Evolutionary conservation across 2,888 invertebrate species (phyloP).

Genomic region (Rhorus exstirpatorius): DNA sequence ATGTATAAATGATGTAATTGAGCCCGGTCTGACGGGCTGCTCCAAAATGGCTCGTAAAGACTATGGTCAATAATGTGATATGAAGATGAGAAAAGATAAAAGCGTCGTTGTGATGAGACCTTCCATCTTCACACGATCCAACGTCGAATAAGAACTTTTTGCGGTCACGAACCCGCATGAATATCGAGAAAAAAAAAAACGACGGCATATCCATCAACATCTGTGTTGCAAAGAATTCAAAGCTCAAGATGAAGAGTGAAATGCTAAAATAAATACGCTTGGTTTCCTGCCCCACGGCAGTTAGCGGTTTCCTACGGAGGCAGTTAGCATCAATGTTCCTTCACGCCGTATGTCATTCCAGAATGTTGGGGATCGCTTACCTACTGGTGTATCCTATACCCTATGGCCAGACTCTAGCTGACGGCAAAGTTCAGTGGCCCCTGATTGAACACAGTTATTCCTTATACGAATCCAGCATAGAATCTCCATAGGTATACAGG

Average conservation of each 20-base stretch:
- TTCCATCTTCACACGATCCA: not conserved
- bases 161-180: slow-evolving; percentile 39
- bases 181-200: slow-evolving; percentile 32
- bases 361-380: slow-evolving; percentile 16
- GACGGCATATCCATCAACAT: slow-evolving; percentile 23
- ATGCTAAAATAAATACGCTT: slow-evolving; percentile 16
- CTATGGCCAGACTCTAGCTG: slow-evolving; percentile 63
- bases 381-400: slow-evolving; percentile 28
- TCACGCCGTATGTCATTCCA: slow-evolving; percentile 6
- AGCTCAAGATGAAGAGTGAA: not conserved
- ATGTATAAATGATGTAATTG: slow-evolving; percentile 74
- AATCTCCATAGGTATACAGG: slow-evolving; percentile 79
- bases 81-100: slow-evolving; percentile 54
- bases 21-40: slow-evolving; percentile 45
- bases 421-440: slow-evolving; percentile 80
- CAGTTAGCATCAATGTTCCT: slow-evolving; percentile 32
- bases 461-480: slow-evolving; percentile 75
- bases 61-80: slow-evolving; percentile 78
- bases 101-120: slow-evolving; percentile 43
- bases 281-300: not conserved
- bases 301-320: no score
- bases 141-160: slow-evolving; percentile 41
- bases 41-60: slow-evolving; percentile 76
- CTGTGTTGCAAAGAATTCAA: not conserved
- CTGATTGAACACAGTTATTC: slow-evolving; percentile 80